Evolutionary conservation across 2,113 vertebrate genomes (phyloP), one percentile per base, ranked within the genome.

Genomic region (Ptychochromis oligacanthus): DNA sequence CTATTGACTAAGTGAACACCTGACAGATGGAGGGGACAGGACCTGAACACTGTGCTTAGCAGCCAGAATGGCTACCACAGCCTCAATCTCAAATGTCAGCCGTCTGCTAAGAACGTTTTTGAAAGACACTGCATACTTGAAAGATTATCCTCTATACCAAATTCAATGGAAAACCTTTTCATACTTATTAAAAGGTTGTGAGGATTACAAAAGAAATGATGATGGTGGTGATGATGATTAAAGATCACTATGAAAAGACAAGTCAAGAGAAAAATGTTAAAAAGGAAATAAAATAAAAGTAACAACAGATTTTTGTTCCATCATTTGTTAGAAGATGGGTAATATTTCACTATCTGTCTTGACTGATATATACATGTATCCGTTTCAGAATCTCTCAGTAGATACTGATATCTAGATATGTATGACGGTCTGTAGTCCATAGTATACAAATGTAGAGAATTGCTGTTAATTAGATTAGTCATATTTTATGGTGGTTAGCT

Each of bases 1-100:
- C 91, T 7, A 89, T 89, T 0, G 95, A 96, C 88, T 96, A 82
- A 93, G 49, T 4, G 28, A 43, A 6, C 8, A 7, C 17, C 56
- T 12, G 59, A 74, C 17, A 24, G 34, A 67, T 18, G 67, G 34
- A 62, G 2, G 0, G 4, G 11, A 72, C 56, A 3, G 36, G 43
- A 89, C 81, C 77, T 36, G 55, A 84, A 52, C 87, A 89, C 92
- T 86, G 88, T 84, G 81, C 79, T 75, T 14, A 60, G 59, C 52
- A 79, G 77, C 55, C 52, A 62, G 13, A 0, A 5, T 12, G 24
- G 67, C 43, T 62, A 10, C 65, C 20, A 54, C 14, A 67, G 22
- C 46, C 3, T 85, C 75, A 64, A 74, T 79, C 83, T 87, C 70
- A 80, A 80, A 86, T 14, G 2, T 49, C 34, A 54, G 26, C n/a